Evolutionary conservation across 2,888 invertebrate genomes (phyloP).

Genomic region (Entomobrya proxima): DNA sequence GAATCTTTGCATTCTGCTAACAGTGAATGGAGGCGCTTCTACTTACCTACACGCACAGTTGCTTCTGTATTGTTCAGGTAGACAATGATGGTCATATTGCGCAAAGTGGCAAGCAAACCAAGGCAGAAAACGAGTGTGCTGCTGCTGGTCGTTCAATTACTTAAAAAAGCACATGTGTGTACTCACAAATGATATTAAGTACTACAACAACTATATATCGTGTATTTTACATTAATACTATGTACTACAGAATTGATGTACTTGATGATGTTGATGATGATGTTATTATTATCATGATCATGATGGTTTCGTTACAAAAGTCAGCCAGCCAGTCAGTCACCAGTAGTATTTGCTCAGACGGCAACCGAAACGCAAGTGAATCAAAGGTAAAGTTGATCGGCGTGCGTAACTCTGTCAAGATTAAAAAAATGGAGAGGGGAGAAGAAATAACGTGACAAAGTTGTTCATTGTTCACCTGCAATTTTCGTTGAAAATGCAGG

Average conservation of each 20-base stretch:
- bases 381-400: not conserved
- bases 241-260: conserved; percentile 14
- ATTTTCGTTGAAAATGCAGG: not conserved
- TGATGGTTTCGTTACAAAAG: conserved; percentile 3
- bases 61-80: not conserved
- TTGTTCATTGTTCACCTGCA: conserved; percentile 9
- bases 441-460: not conserved
- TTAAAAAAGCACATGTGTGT: conserved; percentile 14
- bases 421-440: not conserved
- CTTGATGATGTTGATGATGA: conserved; percentile 48
- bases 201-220: conserved; percentile 12
- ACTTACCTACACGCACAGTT: not conserved
- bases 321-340: conserved; percentile 55
- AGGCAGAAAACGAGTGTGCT: not conserved
- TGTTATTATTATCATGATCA: conserved; percentile 31
- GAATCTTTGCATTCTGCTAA: too few species aligned
- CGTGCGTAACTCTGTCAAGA: too few species aligned
- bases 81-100: conserved; percentile 8
- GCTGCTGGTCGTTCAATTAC: conserved; percentile 6
- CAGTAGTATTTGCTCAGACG: conserved; percentile 55
- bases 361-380: conserved; percentile 12
- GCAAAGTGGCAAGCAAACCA: conserved; percentile 14
- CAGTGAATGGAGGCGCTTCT: not conserved
- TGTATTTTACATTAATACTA: conserved; percentile 1
- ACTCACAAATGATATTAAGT: not conserved